A percentile compares a stretch with the other conserved stretches of the same genome.
Evolutionary conservation across 2,113 vertebrate species (phyloP).

Genomic region (Paramormyrops kingsleyae): DNA sequence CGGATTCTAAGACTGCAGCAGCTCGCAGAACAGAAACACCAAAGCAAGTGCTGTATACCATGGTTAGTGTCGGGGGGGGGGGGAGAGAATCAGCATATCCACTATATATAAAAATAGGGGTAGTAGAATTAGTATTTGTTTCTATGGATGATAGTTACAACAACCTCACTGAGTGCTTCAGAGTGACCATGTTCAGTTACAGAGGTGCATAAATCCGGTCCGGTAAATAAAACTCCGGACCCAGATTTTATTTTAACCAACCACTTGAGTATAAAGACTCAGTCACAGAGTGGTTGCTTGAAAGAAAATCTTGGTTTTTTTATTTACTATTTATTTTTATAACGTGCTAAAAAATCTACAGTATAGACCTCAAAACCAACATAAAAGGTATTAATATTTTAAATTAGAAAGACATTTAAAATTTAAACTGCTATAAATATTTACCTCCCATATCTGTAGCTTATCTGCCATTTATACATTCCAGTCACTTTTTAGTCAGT

Average conservation of each 20-base stretch:
- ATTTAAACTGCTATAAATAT: background rate
- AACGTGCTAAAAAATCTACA: background rate
- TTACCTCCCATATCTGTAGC: background rate
- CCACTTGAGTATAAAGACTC: background rate
- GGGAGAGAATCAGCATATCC: background rate
- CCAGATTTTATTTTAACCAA: background rate
- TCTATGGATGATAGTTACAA: background rate
- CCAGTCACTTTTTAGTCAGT: background rate
- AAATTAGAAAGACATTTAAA: background rate
- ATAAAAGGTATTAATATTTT: background rate
- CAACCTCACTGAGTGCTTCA: too few species aligned
- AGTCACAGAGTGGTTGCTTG: background rate
- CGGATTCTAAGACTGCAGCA: slow-evolving; percentile 82
- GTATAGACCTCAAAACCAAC: too few species aligned
- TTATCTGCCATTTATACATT: background rate
- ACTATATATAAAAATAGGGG: background rate
- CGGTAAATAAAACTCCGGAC: background rate
- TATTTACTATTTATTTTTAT: background rate
- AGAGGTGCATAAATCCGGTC: background rate
- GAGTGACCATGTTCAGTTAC: background rate
- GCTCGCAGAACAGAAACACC: slow-evolving; percentile 69
- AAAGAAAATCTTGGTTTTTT: background rate
- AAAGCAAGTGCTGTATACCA: slow-evolving; percentile 72
- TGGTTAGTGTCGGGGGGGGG: slow-evolving; percentile 64
- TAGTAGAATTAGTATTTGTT: background rate